Evolutionary conservation across 2,113 vertebrate species (phyloP), one percentile per base, ranked within the genome.

Genomic region (Prietella phreatophila): DNA sequence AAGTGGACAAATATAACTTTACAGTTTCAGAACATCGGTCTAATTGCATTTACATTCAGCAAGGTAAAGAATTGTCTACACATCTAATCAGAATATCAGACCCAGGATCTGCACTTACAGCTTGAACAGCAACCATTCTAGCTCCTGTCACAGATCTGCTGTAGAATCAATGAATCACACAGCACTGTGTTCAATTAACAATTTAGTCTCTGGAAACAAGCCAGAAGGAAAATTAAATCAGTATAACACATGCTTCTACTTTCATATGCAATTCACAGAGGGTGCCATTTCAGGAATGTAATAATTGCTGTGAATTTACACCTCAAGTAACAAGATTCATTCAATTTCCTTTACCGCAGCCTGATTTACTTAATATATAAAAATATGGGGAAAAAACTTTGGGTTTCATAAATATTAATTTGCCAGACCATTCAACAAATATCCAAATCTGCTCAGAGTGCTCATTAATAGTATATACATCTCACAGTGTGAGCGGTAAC

Each of bases 281-380:
- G 19, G 36, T 73, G 63, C 20, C 63, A 36, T 87, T 87, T 58
- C 22, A 47, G 86, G 53, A 82, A 82, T 60, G 11, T 27, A 60
- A 82, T 82, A 73, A 87, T 87, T 87, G 79, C 79, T 60, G 53
- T 50, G 65, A 82, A 87, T 87, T 82, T 73, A 73, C 61, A 87
- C 65, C 36, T 60, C 53, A 82, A 82, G 27, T 73, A 82, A 87
- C 65, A 60, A 69, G 33, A 82, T 71, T 87, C 36, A 53, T 47
- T 87, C 73, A 53, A 87, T 71, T 81, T 56, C 65, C 33, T 69
- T 36, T 33, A 69, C 78, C 5, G 20, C 65, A 22, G 86, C 36
- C 63, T 82, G 47, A 67, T 82, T 71, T 80, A 58, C 71, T 82
- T 82, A 82, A 71, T 53, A 58, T 55, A 71, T 87, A 27, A 81